These are phyloP conservation scores for Drosophila sturtevanti DNA, from an alignment of 1,140 invertebrate species.

Conservation along the genomic window DNA sequence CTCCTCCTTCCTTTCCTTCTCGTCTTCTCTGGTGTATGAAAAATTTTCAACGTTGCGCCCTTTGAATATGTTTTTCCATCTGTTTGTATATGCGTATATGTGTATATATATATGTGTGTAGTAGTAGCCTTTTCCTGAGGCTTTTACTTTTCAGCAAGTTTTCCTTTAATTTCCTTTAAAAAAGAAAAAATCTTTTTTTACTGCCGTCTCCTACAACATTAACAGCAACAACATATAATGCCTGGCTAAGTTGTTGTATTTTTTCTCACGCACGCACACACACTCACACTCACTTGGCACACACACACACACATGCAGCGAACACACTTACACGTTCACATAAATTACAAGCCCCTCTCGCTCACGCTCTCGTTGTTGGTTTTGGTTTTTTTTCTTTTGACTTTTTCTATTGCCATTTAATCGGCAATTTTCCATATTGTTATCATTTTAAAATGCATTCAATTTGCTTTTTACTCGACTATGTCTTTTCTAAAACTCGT, in stretches of 20 bases:
- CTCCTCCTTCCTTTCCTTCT: neutral
- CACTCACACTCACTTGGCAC: slow-evolving; percentile 37
- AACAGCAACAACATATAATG: slow-evolving; percentile 31
- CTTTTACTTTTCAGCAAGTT: slow-evolving; percentile 34
- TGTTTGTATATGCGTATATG: slow-evolving; percentile 23
- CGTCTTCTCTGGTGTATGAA: slow-evolving; percentile 28
- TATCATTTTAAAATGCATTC: slow-evolving; percentile 2
- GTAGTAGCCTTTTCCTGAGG: slow-evolving; percentile 37
- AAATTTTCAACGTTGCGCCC: slow-evolving; percentile 53
- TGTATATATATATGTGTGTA: slow-evolving; percentile 16
- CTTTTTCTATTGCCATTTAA: slow-evolving; percentile 3
- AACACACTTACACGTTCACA: slow-evolving; percentile 29
- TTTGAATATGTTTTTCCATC: slow-evolving; percentile 58
- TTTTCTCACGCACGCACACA: slow-evolving; percentile 44
- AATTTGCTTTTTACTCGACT: neutral
- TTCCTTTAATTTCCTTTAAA: slow-evolving; percentile 25
- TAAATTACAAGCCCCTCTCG: slow-evolving; percentile 2
- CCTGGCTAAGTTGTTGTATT: slow-evolving; percentile 45
- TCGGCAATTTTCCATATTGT: slow-evolving; percentile 4
- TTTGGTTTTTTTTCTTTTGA: neutral
- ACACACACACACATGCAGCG: slow-evolving; percentile 27
- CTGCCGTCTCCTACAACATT: slow-evolving; percentile 32
- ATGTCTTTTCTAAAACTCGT: neutral
- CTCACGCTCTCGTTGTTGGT: slow-evolving; percentile 3
- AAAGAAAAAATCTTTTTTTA: slow-evolving; percentile 5